Percentiles rank a stretch among this genome's conserved stretches.
Evolutionary conservation across 1,140 invertebrate genomes (phyloP).

Genomic region (Portunus trituberculatus): DNA sequence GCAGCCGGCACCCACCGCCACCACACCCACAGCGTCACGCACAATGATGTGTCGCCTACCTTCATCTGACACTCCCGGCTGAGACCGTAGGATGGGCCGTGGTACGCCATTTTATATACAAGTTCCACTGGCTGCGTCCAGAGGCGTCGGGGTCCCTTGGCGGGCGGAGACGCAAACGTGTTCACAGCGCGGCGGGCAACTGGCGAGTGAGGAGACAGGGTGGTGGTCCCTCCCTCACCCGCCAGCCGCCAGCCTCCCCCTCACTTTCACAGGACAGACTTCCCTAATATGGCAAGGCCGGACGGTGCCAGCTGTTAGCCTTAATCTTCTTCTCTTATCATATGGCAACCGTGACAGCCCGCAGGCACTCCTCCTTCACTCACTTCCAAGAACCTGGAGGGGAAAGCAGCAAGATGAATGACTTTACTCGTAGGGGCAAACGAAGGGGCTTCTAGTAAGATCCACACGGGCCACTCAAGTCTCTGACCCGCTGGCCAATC

Average conservation of each 20-base stretch:
- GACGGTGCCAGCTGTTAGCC: conserved; percentile 70
- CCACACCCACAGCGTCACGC: background rate
- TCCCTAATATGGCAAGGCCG: conserved; percentile 75
- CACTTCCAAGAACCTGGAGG: conserved; percentile 39
- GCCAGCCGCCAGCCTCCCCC: conserved; percentile 50
- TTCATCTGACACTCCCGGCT: conserved; percentile 83
- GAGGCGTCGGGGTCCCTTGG: conserved; percentile 46
- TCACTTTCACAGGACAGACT: conserved; percentile 73
- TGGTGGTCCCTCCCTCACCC: conserved; percentile 17
- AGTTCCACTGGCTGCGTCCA: conserved; percentile 53
- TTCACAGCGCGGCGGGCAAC: conserved; percentile 53
- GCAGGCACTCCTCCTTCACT: background rate
- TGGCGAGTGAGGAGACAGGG: conserved; percentile 42
- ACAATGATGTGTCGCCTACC: conserved; percentile 78
- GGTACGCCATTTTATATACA: conserved; percentile 81
- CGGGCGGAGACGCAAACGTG: conserved; percentile 32
- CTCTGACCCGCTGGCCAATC: conserved; percentile 68
- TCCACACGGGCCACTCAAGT: conserved; percentile 64
- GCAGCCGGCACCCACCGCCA: background rate
- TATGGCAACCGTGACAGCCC: background rate
- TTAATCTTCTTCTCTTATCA: conserved; percentile 56
- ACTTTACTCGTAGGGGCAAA: background rate
- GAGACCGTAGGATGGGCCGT: conserved; percentile 83
- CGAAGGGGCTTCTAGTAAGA: conserved; percentile 51
- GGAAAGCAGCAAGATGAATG: background rate